These are phyloP conservation scores for Epinephelus lanceolatus DNA, from an alignment of 2,113 vertebrate genomes.

Conservation along the genomic window DNA sequence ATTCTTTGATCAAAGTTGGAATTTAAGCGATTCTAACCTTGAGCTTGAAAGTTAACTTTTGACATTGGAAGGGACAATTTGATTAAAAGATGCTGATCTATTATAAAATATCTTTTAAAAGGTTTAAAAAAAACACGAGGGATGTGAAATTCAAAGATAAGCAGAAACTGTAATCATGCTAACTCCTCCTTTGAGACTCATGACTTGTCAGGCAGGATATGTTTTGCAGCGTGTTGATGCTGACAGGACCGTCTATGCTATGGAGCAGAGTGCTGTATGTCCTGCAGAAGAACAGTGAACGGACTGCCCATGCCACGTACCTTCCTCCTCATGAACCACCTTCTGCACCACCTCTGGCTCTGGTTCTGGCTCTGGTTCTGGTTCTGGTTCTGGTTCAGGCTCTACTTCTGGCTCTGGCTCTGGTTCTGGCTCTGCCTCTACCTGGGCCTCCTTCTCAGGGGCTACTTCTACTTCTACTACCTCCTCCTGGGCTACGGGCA, in stretches of 20 bases:
- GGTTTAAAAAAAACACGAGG: not conserved
- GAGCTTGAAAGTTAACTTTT: not conserved
- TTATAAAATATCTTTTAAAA: not conserved
- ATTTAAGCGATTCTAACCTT: not conserved
- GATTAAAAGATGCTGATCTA: not conserved
- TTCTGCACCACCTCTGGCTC: constrained; percentile 73
- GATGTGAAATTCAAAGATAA: not conserved
- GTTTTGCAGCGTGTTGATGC: constrained; percentile 37
- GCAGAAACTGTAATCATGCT: not conserved
- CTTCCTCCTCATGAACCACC: constrained; percentile 85
- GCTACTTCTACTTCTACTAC: constrained; percentile 88
- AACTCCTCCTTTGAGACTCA: not conserved
- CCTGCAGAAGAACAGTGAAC: constrained; percentile 71
- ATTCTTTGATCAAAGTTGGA: not conserved
- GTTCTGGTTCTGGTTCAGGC: constrained; percentile 66
- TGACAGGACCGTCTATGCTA: constrained; percentile 8
- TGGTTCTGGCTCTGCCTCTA: constrained; percentile 79
- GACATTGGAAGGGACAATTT: not conserved
- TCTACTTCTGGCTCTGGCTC: constrained; percentile 78
- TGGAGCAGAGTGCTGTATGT: constrained; percentile 37
- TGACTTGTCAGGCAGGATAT: constrained; percentile 25
- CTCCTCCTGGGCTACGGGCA: constrained; percentile 84
- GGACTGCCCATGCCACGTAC: constrained; percentile 85
- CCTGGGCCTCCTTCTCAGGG: constrained; percentile 84
- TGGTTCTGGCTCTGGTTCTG: constrained; percentile 70